Percentiles rank a stretch among this genome's conserved stretches.
Evolutionary conservation across 64 coral and sea anemone genomes (phyloP).

Genomic region (Actinia tenebrosa): DNA sequence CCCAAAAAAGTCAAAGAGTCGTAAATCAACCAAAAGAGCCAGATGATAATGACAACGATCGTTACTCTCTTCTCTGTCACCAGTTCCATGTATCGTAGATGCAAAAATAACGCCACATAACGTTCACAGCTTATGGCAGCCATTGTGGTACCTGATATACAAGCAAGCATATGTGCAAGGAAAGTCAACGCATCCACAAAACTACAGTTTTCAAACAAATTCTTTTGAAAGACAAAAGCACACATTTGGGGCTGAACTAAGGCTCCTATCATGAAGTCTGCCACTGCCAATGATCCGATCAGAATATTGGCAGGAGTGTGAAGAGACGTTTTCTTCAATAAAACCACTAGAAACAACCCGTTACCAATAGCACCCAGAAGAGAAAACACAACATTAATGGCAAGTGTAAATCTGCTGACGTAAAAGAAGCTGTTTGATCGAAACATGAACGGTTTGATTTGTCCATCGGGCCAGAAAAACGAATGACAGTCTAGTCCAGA

Average conservation of each 20-base stretch:
- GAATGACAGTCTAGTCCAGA: not conserved
- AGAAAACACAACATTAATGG: slow-evolving; percentile 1
- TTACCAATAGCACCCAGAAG: not conserved
- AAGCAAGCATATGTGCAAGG: slow-evolving; percentile 9
- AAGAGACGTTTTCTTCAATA: slow-evolving; percentile 6
- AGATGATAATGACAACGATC: not conserved
- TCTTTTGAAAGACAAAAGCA: not conserved
- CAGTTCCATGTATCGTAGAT: not conserved
- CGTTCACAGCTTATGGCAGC: slow-evolving; percentile 11
- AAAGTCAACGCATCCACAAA: slow-evolving; percentile 10
- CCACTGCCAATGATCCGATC: not conserved
- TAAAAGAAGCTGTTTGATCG: not conserved
- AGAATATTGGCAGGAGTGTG: not conserved
- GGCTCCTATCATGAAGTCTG: not conserved
- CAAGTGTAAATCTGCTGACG: not conserved
- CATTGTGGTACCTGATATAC: not conserved
- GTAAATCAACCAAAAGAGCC: not conserved
- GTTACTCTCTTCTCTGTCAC: not conserved
- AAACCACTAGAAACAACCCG: not conserved
- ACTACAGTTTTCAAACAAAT: not conserved
- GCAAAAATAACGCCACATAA: not conserved
- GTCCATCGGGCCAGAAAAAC: slow-evolving; percentile 4
- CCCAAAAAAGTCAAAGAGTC: not conserved
- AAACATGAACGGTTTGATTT: not conserved
- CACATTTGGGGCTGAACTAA: not conserved